Evolutionary conservation across 2,888 invertebrate species (phyloP), one percentile per base, ranked within the genome.

Genomic region (Lydus trimaculatus): DNA sequence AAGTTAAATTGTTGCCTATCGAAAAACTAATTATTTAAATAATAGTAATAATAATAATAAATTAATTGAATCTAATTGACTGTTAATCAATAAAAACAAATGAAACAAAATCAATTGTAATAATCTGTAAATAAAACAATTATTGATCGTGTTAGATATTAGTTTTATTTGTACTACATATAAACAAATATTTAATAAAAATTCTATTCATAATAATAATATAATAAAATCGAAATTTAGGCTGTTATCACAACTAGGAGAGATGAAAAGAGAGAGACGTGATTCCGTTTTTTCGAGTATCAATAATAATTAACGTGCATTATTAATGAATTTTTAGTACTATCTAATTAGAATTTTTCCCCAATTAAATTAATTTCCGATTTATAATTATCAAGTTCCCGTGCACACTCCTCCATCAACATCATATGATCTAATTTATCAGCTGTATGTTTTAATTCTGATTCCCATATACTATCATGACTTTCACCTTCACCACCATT

Each of bases 391-490:
- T 70, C 66, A 28, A 66, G 58, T 31, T 70, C 67, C 31, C 65
- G 61, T 20, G 65, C 67, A 31, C 71, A 71, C 59, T 71, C 71
- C 36, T 71, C 52, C 63, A 71, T 43, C 31, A 71, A 23, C 71
- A 71, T 65, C 61, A 71, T 65, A 39, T 71, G 71, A 60, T 71
- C 71, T 58, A 71, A 60, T 56, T 67, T 67, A 5, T 71, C 63
- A 17, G 64, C 67, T 15, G 71, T 63, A 36, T 63, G 48, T 3
- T 92, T 92, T 8, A 94, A 82, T 80, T 94, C 94, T 36, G 90
- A 86, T 70, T 93, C 93, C 94, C 94, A 94, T 1, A 90, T 88
- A 65, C 90, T 90, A 71, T 88, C 87, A 69, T 91, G 91, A 3
- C 90, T 91, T 71, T 89, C 89, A 0, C 90, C 90, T 61, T 87